Evolutionary conservation across 2,888 invertebrate genomes (phyloP).

Genomic region (Stenotaenia linearis): DNA sequence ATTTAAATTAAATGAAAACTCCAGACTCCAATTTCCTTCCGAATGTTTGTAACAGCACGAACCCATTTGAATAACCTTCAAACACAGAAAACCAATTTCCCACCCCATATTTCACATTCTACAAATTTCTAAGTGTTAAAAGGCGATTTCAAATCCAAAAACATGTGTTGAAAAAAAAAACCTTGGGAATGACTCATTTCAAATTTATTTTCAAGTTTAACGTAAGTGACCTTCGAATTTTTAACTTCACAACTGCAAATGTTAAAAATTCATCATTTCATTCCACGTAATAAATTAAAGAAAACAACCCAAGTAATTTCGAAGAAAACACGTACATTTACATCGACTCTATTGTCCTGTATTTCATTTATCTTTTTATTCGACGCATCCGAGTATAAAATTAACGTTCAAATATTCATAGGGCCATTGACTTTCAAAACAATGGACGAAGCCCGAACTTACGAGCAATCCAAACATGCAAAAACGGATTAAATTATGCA

Average conservation of each 20-base stretch:
- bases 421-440: background rate
- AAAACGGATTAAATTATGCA: background rate
- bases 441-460: background rate
- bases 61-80: background rate
- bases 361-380: background rate
- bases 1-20: too few species aligned
- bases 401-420: background rate
- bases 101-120: background rate
- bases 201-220: background rate
- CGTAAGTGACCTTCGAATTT: background rate
- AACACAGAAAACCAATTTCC: background rate
- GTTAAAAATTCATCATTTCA: too few species aligned
- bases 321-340: background rate
- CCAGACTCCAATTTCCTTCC: too few species aligned
- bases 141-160: background rate
- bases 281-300: too few species aligned
- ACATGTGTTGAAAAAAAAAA: background rate
- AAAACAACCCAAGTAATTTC: background rate
- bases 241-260: too few species aligned
- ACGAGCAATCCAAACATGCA: background rate
- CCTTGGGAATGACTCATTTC: background rate
- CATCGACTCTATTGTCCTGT: background rate
- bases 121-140: background rate
- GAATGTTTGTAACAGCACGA: background rate
- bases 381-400: background rate